phyloP scores from a whole-genome alignment of 1,140 invertebrate species.

The Caenorhabditis brenneri region DNA sequence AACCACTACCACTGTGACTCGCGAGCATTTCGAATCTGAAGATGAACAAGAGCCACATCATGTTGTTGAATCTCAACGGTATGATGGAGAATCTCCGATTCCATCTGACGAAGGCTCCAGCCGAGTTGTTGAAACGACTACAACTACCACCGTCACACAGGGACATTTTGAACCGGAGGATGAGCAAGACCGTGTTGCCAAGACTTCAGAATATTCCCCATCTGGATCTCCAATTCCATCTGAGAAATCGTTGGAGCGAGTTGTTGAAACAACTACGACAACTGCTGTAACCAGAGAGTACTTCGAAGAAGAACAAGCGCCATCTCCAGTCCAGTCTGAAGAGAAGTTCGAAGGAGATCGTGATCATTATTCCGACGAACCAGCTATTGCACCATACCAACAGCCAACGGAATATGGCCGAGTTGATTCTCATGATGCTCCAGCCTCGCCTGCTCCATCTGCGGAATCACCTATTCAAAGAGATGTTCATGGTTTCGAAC shows the following conservation, averaged over 20 bases:
- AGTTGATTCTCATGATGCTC: conserved; percentile 12
- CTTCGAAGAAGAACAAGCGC: not conserved
- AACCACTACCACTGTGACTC: conserved; percentile 8
- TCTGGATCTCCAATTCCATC: conserved; percentile 17
- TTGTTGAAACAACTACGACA: conserved; percentile 1
- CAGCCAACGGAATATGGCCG: not conserved
- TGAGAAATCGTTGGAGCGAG: not conserved
- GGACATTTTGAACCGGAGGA: not conserved
- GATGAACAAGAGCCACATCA: not conserved
- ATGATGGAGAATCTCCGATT: not conserved
- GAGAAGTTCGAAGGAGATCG: not conserved
- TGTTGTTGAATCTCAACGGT: not conserved
- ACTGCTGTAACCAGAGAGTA: conserved; percentile 16
- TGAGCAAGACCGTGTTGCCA: not conserved
- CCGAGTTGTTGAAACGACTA: not conserved
- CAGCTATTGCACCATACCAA: not conserved
- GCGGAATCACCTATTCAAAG: not conserved
- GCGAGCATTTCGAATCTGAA: not conserved
- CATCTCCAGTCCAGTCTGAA: not conserved
- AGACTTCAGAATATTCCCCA: not conserved
- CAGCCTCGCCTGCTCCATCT: not conserved
- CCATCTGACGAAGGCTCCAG: not conserved
- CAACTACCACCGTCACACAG: not conserved
- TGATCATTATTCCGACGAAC: not conserved
- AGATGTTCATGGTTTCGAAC: not conserved